Percentiles rank a stretch among this genome's conserved stretches.
Evolutionary conservation across 2,797 vertebrate genomes (phyloP).

Genomic region (Enteromius argenteus): DNA sequence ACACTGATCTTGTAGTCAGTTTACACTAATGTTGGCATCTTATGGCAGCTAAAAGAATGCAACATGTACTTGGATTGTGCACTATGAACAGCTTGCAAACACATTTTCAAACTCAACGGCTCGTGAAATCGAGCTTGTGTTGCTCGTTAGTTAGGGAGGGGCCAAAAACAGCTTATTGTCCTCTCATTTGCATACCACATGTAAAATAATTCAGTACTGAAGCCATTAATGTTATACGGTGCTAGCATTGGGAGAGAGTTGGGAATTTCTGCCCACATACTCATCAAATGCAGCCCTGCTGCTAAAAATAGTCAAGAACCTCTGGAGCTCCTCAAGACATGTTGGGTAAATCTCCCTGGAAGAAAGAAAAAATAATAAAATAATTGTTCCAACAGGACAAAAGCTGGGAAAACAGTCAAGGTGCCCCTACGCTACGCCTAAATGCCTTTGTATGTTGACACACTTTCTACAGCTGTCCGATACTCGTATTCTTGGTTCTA

Average conservation of each 20-base stretch:
- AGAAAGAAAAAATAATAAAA: conserved; percentile 32
- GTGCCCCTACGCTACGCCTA: conserved; percentile 44
- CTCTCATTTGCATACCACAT: conserved; percentile 37
- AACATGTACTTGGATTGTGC: background rate
- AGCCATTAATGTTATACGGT: background rate
- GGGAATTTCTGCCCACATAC: conserved; percentile 31
- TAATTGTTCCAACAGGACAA: conserved; percentile 53
- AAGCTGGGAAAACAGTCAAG: conserved; percentile 49
- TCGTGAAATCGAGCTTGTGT: background rate
- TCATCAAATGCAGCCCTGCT: conserved; percentile 19
- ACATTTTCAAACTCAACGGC: background rate
- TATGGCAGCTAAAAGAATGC: background rate
- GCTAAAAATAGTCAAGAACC: conserved; percentile 45
- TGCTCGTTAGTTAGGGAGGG: conserved; percentile 38
- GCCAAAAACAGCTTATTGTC: conserved; percentile 9
- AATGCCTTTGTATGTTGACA: conserved; percentile 55
- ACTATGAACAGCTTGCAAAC: background rate
- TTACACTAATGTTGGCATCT: background rate
- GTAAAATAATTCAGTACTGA: conserved; percentile 4
- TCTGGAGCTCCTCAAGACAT: conserved; percentile 24
- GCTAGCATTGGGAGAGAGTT: conserved; percentile 16
- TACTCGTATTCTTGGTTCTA: background rate
- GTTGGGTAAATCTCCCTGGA: conserved; percentile 41
- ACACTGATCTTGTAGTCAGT: background rate
- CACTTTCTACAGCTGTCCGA: conserved; percentile 43